Conservation (phyloP, 2,888 invertebrate genomes). For the Tanaodytes sp. region DNA sequence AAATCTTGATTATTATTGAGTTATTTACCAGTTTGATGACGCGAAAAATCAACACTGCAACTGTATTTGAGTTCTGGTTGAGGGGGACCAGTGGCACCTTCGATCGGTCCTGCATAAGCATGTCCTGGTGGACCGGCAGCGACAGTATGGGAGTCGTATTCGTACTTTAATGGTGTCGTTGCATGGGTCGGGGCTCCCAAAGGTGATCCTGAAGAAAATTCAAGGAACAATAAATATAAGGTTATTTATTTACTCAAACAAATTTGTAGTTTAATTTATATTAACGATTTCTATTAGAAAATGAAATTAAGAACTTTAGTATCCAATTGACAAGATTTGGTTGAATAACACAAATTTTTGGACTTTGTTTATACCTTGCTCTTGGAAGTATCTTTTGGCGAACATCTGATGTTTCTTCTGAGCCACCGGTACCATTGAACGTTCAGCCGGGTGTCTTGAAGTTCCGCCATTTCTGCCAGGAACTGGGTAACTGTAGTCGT, state of each 20-base stretch:
- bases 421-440: constrained; percentile 76
- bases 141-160: constrained; percentile 74
- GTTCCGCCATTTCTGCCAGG: constrained; percentile 69
- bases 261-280: too few species aligned
- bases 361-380: too few species aligned
- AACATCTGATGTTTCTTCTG: constrained; percentile 96
- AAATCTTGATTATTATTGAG: too few species aligned
- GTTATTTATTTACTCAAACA: too few species aligned
- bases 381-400: constrained; percentile 89
- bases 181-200: constrained; percentile 63
- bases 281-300: too few species aligned
- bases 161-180: constrained; percentile 76
- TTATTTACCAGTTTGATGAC: constrained; percentile 71
- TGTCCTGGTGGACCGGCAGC: constrained; percentile 70
- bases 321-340: too few species aligned
- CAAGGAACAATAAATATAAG: too few species aligned
- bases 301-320: too few species aligned
- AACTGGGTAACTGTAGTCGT: constrained; percentile 80
- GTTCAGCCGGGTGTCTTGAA: constrained; percentile 74
- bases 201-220: constrained; percentile 64
- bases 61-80: constrained; percentile 80
- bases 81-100: constrained; percentile 75
- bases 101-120: constrained; percentile 72
- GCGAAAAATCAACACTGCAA: constrained; percentile 80
- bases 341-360: too few species aligned